These are phyloP conservation scores for Oxytorus armatus DNA, from an alignment of 2,888 invertebrate species.

Conservation along the genomic window DNA sequence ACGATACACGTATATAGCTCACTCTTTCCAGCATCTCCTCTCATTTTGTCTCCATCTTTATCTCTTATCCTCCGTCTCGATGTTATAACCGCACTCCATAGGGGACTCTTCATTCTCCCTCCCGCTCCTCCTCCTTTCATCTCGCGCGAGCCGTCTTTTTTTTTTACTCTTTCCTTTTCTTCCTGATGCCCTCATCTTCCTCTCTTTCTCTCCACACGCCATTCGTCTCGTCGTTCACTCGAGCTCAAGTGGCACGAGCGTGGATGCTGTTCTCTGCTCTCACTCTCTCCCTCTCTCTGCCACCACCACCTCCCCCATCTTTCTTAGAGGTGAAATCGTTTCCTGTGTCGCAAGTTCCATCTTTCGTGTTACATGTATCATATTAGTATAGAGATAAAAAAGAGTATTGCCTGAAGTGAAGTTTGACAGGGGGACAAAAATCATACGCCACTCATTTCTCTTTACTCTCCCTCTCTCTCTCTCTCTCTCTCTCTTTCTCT, in stretches of 20 bases:
- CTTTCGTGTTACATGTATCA: constrained; percentile 69
- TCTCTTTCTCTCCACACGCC: constrained; percentile 16
- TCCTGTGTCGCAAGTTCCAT: constrained; percentile 81
- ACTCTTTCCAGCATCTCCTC: background rate
- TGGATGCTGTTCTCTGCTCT: constrained; percentile 53
- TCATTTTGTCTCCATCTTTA: constrained; percentile 31
- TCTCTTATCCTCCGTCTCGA: constrained; percentile 36
- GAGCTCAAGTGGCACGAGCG: constrained; percentile 63
- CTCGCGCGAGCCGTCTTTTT: constrained; percentile 39
- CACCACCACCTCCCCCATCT: constrained; percentile 69
- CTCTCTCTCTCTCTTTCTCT: constrained; percentile 29
- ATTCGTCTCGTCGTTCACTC: constrained; percentile 64
- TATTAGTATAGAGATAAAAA: constrained; percentile 19
- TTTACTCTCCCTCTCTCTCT: too few species aligned
- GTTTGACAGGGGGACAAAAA: constrained; percentile 30
- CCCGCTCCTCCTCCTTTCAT: constrained; percentile 37
- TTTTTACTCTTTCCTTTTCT: constrained; percentile 59
- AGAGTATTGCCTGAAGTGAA: constrained; percentile 40
- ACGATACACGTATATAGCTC: background rate
- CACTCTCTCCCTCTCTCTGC: constrained; percentile 70
- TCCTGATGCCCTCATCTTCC: constrained; percentile 31
- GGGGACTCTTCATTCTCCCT: constrained; percentile 2
- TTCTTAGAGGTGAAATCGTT: constrained; percentile 80
- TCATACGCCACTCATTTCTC: constrained; percentile 42
- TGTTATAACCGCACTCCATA: background rate